Conservation (phyloP, 2,113 vertebrate species). For the Xiphophorus hellerii region DNA sequence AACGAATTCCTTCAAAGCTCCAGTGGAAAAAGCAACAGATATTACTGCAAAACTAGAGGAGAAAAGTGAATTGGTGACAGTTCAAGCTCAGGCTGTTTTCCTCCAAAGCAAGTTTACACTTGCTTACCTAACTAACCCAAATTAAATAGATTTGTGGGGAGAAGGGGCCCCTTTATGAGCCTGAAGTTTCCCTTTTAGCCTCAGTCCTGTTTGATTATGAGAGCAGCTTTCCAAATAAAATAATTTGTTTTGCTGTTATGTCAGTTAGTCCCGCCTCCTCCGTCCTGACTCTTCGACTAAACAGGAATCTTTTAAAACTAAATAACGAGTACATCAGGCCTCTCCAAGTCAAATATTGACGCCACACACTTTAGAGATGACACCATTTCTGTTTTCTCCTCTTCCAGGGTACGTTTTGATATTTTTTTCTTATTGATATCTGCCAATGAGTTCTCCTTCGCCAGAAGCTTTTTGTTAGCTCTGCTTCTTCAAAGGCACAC, state of each 20-base stretch:
- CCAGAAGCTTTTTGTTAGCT: slow-evolving; percentile 20
- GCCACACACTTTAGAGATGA: slow-evolving; percentile 25
- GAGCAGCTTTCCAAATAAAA: slow-evolving; percentile 77
- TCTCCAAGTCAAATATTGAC: slow-evolving; percentile 69
- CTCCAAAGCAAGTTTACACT: slow-evolving; percentile 47
- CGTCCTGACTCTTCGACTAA: slow-evolving; percentile 28
- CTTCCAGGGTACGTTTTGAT: slow-evolving; percentile 6
- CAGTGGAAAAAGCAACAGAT: slow-evolving; percentile 12
- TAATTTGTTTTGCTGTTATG: slow-evolving; percentile 73
- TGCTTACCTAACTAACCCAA: slow-evolving; percentile 68
- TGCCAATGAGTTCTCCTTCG: slow-evolving; percentile 26
- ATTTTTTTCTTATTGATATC: slow-evolving; percentile 18
- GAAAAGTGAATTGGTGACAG: slow-evolving; percentile 14
- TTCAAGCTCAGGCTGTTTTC: slow-evolving; percentile 56
- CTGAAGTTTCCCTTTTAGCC: slow-evolving; percentile 65
- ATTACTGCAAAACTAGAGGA: background rate
- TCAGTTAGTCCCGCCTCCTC: slow-evolving; percentile 47
- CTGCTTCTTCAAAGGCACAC: slow-evolving; percentile 19
- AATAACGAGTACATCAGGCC: slow-evolving; percentile 25
- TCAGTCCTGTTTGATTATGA: slow-evolving; percentile 70
- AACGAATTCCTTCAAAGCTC: slow-evolving; percentile 49
- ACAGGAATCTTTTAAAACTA: slow-evolving; percentile 19
- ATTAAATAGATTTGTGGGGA: slow-evolving; percentile 61
- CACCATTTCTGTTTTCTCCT: slow-evolving; percentile 12
- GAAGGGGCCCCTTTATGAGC: slow-evolving; percentile 68